Evolutionary conservation across 2,113 vertebrate genomes (phyloP).

Genomic region (Macaca fascicularis): T2T-MFA8v1.1 NC_088379.1:57273001-57273500

Average conservation of each 20-base stretch:
- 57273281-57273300: background rate
- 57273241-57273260: background rate
- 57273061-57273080: slow-evolving; percentile 35
- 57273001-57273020: slow-evolving; percentile 65
- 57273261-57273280: background rate
- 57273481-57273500: background rate
- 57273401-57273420: background rate
- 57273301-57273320: background rate
- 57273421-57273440: background rate
- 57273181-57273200: slow-evolving; percentile 53
- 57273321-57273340: background rate
- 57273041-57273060: slow-evolving; percentile 60
- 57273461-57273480: background rate
- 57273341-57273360: background rate
- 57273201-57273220: background rate
- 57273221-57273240: background rate
- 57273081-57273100: slow-evolving; percentile 73
- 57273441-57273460: background rate
- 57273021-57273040: background rate
- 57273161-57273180: background rate
- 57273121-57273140: slow-evolving; percentile 79
- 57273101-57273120: slow-evolving; percentile 75
- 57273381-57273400: background rate
- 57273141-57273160: slow-evolving; percentile 31
- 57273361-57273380: background rate